Base-by-base conservation (phyloP, 2,797 vertebrate genomes). In the Spatula clypeata region DNA sequence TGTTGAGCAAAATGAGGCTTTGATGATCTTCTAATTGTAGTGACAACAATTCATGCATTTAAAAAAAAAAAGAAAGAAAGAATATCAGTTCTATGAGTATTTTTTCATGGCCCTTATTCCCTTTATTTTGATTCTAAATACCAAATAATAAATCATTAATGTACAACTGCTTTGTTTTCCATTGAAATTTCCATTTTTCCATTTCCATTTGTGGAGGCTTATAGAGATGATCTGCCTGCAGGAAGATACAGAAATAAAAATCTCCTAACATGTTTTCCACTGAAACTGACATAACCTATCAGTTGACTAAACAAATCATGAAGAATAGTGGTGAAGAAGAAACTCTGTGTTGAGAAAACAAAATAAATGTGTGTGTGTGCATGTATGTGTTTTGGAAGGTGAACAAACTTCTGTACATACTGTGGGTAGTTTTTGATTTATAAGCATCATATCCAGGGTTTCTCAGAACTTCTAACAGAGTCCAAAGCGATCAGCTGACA, bases 1-100 rank as follows among this genome's bases (percentile, higher is more conserved):
- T 88, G 97, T 97, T 93, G 96, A 97, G 92, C 94, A 97, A 97
- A 97, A 98, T 74, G 93, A 97, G 91, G 89, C 95, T 97, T 95
- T 97, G 95, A 97, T 97, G 97, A 97, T 97, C 96, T 97, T 90
- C 91, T 97, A 97, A 98, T 96, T 97, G 97, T 97, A 91, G 29
- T 75, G 91, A 94, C 96, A 97, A 96, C 90, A 97, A 97, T 97
- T 94, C 93, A 91, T 73, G 87, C 94, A 84, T 97, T 97, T 27
- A 32, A 79, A 73, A 86, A 53, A 31, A 19, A 8, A 44, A 18
- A 40, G 2, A 40, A 44, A 81, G 42, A 72, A 96, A 94, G 73
- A 88, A 67, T 79, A 87, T 96, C 71, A 32, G 45, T 79, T 57
- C 76, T 21, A 5, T 86, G 83, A 90, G 92, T 94, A 92, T 67